Conservation (phyloP, 2,113 vertebrate genomes). For the Corythornis madagascariensis region DNA sequence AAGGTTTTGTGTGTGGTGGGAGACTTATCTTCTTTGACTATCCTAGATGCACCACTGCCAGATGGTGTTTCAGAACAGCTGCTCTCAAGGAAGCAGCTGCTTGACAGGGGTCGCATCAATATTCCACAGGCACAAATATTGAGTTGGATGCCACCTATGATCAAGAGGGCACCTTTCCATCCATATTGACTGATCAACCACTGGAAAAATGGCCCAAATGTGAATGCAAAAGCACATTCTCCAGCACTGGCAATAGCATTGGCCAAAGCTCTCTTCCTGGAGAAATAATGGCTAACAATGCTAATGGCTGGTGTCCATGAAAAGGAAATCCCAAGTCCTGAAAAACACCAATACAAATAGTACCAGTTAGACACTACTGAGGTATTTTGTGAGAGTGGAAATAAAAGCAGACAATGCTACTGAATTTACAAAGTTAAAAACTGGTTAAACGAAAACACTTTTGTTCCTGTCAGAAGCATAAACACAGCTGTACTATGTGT, state of each 20-base stretch:
- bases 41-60: neutral
- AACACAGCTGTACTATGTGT: neutral
- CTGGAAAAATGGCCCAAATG: conserved; percentile 53
- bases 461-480: neutral
- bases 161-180: conserved; percentile 57
- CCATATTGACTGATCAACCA: conserved; percentile 55
- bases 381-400: neutral
- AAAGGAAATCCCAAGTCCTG: conserved; percentile 76
- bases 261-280: conserved; percentile 74
- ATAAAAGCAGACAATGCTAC: neutral
- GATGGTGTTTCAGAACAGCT: neutral
- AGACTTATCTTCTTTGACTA: neutral
- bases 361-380: neutral
- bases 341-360: conserved; percentile 10
- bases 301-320: conserved; percentile 77
- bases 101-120: conserved; percentile 40
- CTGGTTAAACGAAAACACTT: neutral
- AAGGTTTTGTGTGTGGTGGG: neutral
- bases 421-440: neutral
- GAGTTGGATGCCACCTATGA: conserved; percentile 60
- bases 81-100: neutral
- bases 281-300: conserved; percentile 81
- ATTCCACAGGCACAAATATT: conserved; percentile 58
- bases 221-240: conserved; percentile 75
- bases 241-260: conserved; percentile 78